Percentiles rank a stretch among this genome's conserved stretches.
These are phyloP conservation scores for Bombus superbus DNA, from an alignment of 1,140 invertebrate genomes.

Conservation along the genomic window DNA sequence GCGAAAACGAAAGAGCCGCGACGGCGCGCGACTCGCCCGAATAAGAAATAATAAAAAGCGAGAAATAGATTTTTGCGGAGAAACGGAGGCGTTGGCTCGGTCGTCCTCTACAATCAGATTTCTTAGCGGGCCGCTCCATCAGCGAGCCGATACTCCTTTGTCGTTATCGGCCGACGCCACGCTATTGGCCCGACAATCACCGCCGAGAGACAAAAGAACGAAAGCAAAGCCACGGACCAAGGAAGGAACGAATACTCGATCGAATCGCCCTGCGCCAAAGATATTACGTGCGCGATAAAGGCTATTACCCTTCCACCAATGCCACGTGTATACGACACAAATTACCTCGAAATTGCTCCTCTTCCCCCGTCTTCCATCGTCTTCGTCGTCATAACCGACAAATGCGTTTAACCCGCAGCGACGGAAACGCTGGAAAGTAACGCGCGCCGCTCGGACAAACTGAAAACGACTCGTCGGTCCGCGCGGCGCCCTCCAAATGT, in stretches of 20 bases:
- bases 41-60: slow-evolving; percentile 71
- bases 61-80: slow-evolving; percentile 68
- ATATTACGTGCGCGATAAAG: slow-evolving; percentile 1
- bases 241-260: slow-evolving; percentile 22
- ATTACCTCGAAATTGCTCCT: background rate
- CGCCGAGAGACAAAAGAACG: slow-evolving; percentile 44
- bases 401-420: background rate
- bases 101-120: slow-evolving; percentile 76
- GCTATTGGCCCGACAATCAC: slow-evolving; percentile 61
- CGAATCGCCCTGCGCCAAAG: background rate
- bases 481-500: background rate
- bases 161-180: slow-evolving; percentile 50
- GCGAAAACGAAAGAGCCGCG: slow-evolving; percentile 52
- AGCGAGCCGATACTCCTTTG: slow-evolving; percentile 70
- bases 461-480: background rate
- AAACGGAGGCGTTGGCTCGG: slow-evolving; percentile 73
- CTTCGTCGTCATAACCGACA: background rate
- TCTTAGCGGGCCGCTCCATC: slow-evolving; percentile 71
- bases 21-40: slow-evolving; percentile 43
- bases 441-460: background rate
- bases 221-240: slow-evolving; percentile 31
- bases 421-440: background rate
- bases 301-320: background rate
- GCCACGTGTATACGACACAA: background rate
- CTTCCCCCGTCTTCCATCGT: no score